Conservation (phyloP, 1,140 invertebrate species). For the Caenorhabditis tropicalis region DNA sequence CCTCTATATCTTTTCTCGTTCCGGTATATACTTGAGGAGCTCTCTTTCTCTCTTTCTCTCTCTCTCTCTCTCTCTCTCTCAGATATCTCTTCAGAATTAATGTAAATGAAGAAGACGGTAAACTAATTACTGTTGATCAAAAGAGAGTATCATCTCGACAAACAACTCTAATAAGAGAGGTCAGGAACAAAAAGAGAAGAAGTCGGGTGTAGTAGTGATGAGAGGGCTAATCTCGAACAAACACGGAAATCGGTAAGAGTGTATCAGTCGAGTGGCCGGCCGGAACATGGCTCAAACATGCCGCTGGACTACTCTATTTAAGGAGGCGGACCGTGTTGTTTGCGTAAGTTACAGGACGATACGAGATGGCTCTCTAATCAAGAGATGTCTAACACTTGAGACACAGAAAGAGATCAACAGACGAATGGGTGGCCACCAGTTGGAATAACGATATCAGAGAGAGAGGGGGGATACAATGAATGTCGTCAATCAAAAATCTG, state of each 20-base stretch:
- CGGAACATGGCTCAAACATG: conserved; percentile 41
- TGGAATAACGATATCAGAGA: not conserved
- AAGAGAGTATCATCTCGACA: conserved; percentile 34
- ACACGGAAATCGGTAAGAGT: conserved; percentile 44
- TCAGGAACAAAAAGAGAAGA: not conserved
- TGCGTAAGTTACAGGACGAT: conserved; percentile 41
- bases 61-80: not conserved
- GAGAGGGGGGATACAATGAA: not conserved
- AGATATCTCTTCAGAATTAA: not conserved
- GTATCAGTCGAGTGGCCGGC: conserved; percentile 34
- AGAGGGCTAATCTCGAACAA: conserved; percentile 41
- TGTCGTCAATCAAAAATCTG: no score
- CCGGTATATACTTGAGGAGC: no score
- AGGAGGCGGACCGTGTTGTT: conserved; percentile 24
- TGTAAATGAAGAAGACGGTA: not conserved
- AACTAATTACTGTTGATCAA: not conserved
- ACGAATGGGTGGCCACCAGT: not conserved
- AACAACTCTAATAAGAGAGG: not conserved
- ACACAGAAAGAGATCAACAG: not conserved
- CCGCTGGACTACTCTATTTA: conserved; percentile 34
- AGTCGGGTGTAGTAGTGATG: conserved; percentile 18
- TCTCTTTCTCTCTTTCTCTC: not conserved
- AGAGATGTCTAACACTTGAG: conserved; percentile 37
- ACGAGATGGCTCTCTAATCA: conserved; percentile 1
- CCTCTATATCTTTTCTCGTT: no score